phyloP scores from a whole-genome alignment of 1,140 invertebrate genomes.

The Microplitis demolitor region DNA sequence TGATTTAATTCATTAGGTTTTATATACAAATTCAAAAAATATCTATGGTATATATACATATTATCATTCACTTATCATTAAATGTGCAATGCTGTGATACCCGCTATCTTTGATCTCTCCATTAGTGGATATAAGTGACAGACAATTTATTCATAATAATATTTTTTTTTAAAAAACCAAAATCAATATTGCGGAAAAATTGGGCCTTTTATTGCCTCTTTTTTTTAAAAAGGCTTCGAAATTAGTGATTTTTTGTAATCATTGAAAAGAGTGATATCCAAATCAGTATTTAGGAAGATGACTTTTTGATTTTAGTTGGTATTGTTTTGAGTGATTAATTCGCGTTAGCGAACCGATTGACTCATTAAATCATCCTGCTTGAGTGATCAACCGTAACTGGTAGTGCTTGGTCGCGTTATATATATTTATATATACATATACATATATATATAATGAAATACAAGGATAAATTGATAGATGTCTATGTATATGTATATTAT shows the following conservation, averaged over 20 bases:
- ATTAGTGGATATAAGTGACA: too few relatives aligned
- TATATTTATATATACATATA: background rate
- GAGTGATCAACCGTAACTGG: background rate
- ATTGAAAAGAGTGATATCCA: background rate
- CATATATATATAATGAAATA: background rate
- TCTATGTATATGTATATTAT: background rate
- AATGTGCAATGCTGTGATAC: too few relatives aligned
- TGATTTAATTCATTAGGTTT: background rate
- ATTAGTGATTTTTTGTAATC: background rate
- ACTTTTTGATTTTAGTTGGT: background rate
- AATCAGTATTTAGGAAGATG: background rate
- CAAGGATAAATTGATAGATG: background rate
- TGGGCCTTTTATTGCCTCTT: too few relatives aligned
- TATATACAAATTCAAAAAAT: too few relatives aligned
- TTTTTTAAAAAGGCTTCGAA: too few relatives aligned
- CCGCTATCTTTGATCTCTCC: too few relatives aligned
- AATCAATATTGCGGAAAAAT: too few relatives aligned
- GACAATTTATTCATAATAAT: too few relatives aligned
- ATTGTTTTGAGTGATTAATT: constrained; percentile 18
- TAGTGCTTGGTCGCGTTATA: background rate
- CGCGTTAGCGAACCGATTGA: background rate
- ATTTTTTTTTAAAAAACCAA: too few relatives aligned
- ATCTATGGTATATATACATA: background rate
- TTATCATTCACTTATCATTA: background rate
- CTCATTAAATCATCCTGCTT: background rate